Base-by-base conservation (phyloP, 2,888 invertebrate species). In the Buathra laborator region DNA sequence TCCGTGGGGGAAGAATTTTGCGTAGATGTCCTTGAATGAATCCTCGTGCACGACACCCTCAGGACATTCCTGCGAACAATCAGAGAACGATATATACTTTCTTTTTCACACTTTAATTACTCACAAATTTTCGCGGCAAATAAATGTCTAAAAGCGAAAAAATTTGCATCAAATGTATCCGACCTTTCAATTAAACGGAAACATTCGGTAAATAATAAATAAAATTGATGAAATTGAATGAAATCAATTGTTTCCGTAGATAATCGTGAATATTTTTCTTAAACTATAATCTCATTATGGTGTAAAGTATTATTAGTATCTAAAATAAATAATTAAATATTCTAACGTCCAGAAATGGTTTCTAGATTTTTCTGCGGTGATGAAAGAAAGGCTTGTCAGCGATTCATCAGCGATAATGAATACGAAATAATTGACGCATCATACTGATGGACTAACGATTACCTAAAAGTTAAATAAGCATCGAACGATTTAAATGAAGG, bases 1-100 rank as follows among this genome's bases (percentile, higher is more conserved):
- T 95, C 99, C 99, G 94, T 99, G 98, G 56, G 99, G 99, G 94
- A 99, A 99, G 95, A 99, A 99, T 94, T 99, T 99, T 89, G 98
- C 98, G 94, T 99, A 99, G 91, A 99, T 99, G 93, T 98, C 98
- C 94, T 99, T 99, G 95, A 99, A 99, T 87, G 98, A 98, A 92
- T 99, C 99, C 94, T 99, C 99, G 92, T 98, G 98, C 67, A 99
- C 99, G 82, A 99, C 97, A 66, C 99, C 99, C 92, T 98, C 98
- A 6, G 99, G 99, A 94, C 98, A 99, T 94, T 98, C 98, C 98
- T 98, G 96, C n/a, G 96, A 96, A 92, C 93, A 91, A 91, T 89
- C 83, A 79, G 81, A 86, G 46, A 72, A 62, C 74, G 44, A 48
- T 48, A n/a, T 68, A 43, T 6, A 16, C 12, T 48, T n/a, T 46